Base-by-base conservation (phyloP, 1,140 invertebrate species). In the Caerostris extrusa region DNA sequence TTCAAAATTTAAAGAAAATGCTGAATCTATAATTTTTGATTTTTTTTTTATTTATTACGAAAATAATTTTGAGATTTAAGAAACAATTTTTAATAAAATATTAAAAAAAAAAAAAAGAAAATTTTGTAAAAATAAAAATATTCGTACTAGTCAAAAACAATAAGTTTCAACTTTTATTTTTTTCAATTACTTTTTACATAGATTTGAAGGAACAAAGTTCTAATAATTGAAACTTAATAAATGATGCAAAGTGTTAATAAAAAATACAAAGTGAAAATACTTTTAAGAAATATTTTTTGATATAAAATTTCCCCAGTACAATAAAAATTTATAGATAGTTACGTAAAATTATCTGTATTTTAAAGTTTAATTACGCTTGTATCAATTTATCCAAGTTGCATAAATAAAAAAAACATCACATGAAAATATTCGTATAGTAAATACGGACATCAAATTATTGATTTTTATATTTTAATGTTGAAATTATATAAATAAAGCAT, bases 21-120 rank as follows among this genome's bases (percentile, higher is more conserved):
- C 34, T 77, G 34, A 77, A 77, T 77, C 71, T 77, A 50, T 77
- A 77, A 85, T 17, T 85, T 58, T 85, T 19, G 57, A n/a, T n/a
- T 85, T 56, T 34, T 17, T 56, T 85, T 85, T 1, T 34, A 19
- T 56, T 34, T 55, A n/a, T 85, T 85, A 7, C 7, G 14, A 19
- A 57, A 19, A 57, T n/a, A 57, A 56, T 85, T 85, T 58, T 56
- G 4, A n/a, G 8, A 85, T 7, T 3, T 8, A 5, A 85, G 17
- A 57, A 50, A 50, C 50, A 10, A 8, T 10, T 77, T 71, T 77
- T 77, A 77, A 50, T 77, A 77, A 77, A 53, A 77, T 50, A 50
- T n/a, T n/a, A n/a, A n/a, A 77, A 10, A 77, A 53, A 77, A 7
- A 7, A 77, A 71, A 71, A 34, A 53, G 34, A 77, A 77, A 50